Evolutionary conservation across 2,888 invertebrate species (phyloP), one percentile per base, ranked within the genome.

Genomic region (Philhelius pedissequus): DNA sequence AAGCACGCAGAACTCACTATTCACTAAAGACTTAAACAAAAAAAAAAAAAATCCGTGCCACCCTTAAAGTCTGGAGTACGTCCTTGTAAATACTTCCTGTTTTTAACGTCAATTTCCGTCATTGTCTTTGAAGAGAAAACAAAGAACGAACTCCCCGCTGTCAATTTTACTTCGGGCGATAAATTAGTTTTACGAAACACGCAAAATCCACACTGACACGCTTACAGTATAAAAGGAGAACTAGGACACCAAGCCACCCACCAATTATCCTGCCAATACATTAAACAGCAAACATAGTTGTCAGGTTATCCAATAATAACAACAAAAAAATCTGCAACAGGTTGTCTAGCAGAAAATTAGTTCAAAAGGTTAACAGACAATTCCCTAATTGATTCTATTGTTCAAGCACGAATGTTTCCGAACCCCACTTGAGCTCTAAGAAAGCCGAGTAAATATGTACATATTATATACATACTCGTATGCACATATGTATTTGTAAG

Each of bases 301-400:
- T 43, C 22, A 50, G 22, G 30, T 35, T 20, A 11, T 27, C 4
- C 32, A 56, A 13, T 9, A 35, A 56, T 32, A 48, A 22, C 13
- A 48, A 50, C 7, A 22, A 50, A 27, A 50, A 25, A 48, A 48
- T 60, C 58, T 73, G 81, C 81, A 82, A 82, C 81, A 82, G 71
- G 81, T 82, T 32, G 66, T 6, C 30, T 45, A 69, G 73, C 35
- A 68, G 58, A 66, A 82, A 82, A 82, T 76, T 82, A 71, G 77
- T 77, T 76, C 71, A 82, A 82, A 82, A 77, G 81, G 66, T 70
- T 71, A 81, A 71, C 80, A 80, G 74, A 80, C 80, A 80, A 80
- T 80, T 80, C 69, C 69, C 75, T 80, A 75, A 80, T 80, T 75
- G 62, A 80, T 80, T 75, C 40, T 64, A 70, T 75, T 75, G 64